A percentile compares a stretch with the other conserved stretches of the same genome.
phyloP scores from a whole-genome alignment of 2,113 vertebrate species.

The Tyto alba region DNA sequence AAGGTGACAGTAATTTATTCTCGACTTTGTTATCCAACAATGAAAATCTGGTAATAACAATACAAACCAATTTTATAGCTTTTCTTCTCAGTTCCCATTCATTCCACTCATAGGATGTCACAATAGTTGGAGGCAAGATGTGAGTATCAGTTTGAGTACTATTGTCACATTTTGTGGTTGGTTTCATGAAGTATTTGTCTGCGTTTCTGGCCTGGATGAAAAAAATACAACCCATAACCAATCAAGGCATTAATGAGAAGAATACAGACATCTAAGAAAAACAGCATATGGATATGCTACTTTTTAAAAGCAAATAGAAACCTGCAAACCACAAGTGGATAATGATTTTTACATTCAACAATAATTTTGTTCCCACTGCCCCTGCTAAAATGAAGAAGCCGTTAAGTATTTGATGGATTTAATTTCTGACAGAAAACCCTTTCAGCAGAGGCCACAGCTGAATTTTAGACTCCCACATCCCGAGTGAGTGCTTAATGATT shows the following conservation, averaged over 20 bases:
- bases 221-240: neutral
- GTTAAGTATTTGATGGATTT: neutral
- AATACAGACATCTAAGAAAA: neutral
- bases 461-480: neutral
- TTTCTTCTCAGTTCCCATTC: slow-evolving; percentile 93
- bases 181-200: slow-evolving; percentile 60
- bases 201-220: slow-evolving; percentile 68
- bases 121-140: slow-evolving; percentile 80
- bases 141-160: slow-evolving; percentile 90
- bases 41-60: neutral
- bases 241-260: neutral
- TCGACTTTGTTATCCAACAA: neutral
- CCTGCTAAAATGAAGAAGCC: neutral
- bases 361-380: neutral
- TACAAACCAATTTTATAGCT: slow-evolving; percentile 90
- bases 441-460: neutral
- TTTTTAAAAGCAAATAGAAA: neutral
- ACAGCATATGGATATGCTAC: neutral
- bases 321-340: neutral
- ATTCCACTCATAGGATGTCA: slow-evolving; percentile 90
- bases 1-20: neutral
- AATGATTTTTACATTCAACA: neutral
- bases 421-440: neutral
- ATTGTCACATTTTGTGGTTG: slow-evolving; percentile 72
- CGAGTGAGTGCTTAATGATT: accelerated